Conservation (phyloP, 2,113 vertebrate species). For the Atherinomorus stipes region DNA sequence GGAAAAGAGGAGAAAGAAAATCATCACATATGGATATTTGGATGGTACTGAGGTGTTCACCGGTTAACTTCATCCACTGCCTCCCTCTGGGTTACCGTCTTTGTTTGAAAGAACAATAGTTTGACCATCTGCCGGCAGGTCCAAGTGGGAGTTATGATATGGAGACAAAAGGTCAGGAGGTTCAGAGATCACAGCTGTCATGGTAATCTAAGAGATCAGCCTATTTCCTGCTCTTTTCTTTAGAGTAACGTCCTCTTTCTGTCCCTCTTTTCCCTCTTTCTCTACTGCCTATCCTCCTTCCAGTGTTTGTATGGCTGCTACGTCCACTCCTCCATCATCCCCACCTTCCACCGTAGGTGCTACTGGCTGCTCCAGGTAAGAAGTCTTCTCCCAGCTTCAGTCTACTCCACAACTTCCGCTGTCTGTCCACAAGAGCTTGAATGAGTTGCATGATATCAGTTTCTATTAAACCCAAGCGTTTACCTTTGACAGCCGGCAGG, state of each 20-base stretch:
- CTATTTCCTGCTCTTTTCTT: conserved; percentile 32
- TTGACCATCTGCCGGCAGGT: conserved; percentile 61
- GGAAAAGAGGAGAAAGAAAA: conserved; percentile 12
- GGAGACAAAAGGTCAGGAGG: conserved; percentile 33
- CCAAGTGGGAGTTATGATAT: conserved; percentile 43
- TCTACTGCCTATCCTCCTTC: conserved; percentile 57
- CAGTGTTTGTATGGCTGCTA: conserved; percentile 99
- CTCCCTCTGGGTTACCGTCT: conserved; percentile 43
- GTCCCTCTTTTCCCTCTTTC: conserved; percentile 36
- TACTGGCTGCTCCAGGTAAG: conserved; percentile 99
- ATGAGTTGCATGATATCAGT: conserved; percentile 68
- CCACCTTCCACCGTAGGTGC: conserved; percentile 99
- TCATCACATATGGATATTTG: conserved; percentile 14
- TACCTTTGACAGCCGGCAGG: conserved; percentile 74
- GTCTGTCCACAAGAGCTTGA: conserved; percentile 41
- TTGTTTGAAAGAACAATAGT: conserved; percentile 65
- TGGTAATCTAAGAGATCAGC: conserved; percentile 43
- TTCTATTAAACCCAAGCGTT: conserved; percentile 71
- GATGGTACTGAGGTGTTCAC: conserved; percentile 24
- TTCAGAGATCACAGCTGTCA: conserved; percentile 60
- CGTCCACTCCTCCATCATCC: conserved; percentile 99
- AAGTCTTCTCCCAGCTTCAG: conserved; percentile 44
- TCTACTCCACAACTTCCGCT: conserved; percentile 39
- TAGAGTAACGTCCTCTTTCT: conserved; percentile 50
- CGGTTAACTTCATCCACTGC: conserved; percentile 31